Base-by-base conservation (phyloP, 2,113 vertebrate genomes). In the Tyto alba region DNA sequence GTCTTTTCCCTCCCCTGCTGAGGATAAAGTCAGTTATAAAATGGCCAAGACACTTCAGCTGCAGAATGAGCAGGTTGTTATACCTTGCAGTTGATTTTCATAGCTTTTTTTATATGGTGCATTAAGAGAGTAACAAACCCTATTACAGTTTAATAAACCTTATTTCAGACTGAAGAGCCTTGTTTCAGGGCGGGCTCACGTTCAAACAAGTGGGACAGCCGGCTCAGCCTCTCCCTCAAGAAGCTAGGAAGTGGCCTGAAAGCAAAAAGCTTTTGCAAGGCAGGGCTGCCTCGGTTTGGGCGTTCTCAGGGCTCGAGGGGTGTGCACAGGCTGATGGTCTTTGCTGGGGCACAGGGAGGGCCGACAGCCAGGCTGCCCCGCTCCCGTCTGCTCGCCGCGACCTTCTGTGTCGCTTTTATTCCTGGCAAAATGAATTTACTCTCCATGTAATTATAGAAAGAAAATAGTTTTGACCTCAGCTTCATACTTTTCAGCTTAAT, bases 381-480 rank as follows among this genome's bases (percentile, higher is more conserved):
- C 84, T 81, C 45, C 72, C 90, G 92, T 40, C 83, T 76, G 83
- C 86, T 86, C 23, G 3, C 72, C 4, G 0, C 32, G 87, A 92
- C 92, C 93, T 95, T 94, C 84, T 41, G 26, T 52, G 75, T 72
- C 3, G 0, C 85, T 86, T 92, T 92, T 88, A 69, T 95, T 96
- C 93, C 76, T 73, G 90, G 92, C 90, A 96, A 93, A 97, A 96
- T 7, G 25, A 90, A 95, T 95, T 93, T 90, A 76, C 66, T 89
- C 38, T 83, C 88, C 45, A 9, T 66, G 72, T 96, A 96, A 96
- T 97, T 97, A 95, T 41, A 78, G 88, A 91, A 97, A 84, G 85
- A 95, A 97, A 95, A 97, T 80, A 88, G 78, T 95, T 97, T 96
- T 97, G 85, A 78, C 96, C 91, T 93, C 85, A 10, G 92, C 92